These are phyloP conservation scores for Dipodomys stephensi DNA, from an alignment of 2,113 vertebrate species.

Conservation along the genomic window DNA sequence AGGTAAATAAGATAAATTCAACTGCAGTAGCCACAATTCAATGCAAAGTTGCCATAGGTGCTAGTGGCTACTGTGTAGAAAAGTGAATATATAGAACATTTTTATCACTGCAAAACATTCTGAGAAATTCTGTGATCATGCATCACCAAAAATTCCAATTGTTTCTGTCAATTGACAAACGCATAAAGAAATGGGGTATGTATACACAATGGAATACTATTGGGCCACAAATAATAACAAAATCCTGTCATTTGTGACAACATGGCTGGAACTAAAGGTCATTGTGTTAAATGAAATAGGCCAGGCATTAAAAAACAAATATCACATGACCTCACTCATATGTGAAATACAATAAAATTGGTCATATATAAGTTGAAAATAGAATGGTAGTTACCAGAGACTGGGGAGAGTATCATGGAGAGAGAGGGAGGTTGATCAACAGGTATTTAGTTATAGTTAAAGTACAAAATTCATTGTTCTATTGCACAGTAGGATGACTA, in stretches of 20 bases:
- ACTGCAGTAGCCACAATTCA: slow-evolving; percentile 25
- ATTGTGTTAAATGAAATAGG: neutral
- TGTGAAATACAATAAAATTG: neutral
- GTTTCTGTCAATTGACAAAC: too few relatives aligned
- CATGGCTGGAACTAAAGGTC: neutral
- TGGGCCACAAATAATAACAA: neutral
- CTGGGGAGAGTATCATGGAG: neutral
- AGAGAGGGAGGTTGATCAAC: neutral
- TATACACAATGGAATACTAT: neutral
- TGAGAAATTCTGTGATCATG: neutral
- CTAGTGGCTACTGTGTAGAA: neutral
- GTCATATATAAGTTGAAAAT: neutral
- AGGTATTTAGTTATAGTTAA: neutral
- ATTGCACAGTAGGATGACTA: neutral
- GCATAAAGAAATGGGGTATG: too few relatives aligned
- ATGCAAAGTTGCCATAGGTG: neutral
- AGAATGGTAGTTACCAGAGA: neutral
- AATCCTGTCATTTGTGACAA: neutral
- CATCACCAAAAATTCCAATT: slow-evolving; percentile 17
- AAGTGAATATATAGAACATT: neutral
- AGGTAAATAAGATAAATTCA: slow-evolving; percentile 31
- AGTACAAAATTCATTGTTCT: neutral
- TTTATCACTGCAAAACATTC: slow-evolving; percentile 11
- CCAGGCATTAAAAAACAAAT: neutral
- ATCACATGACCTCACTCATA: neutral